phyloP scores from a whole-genome alignment of 2,888 invertebrate genomes.

The Apamea monoglypha region DNA sequence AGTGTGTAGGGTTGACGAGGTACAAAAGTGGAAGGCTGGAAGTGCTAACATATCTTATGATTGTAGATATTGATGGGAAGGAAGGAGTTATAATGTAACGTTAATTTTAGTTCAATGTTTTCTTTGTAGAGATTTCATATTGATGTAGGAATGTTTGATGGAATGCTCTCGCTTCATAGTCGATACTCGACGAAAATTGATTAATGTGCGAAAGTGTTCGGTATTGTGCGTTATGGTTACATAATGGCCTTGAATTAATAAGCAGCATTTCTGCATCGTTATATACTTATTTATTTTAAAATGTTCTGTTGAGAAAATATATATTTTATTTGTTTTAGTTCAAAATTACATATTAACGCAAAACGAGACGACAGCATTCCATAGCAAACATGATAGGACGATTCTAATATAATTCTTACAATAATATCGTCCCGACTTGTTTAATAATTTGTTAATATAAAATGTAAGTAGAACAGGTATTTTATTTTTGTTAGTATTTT shows the following conservation, averaged over 20 bases:
- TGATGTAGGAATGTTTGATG: constrained; percentile 82
- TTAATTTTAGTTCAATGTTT: constrained; percentile 88
- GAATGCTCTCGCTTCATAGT: constrained; percentile 80
- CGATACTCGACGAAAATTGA: constrained; percentile 46
- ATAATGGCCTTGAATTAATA: constrained; percentile 51
- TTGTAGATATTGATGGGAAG: constrained; percentile 80
- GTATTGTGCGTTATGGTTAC: constrained; percentile 54
- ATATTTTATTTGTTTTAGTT: constrained; percentile 64
- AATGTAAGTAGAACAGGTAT: constrained; percentile 84
- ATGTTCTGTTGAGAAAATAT: constrained; percentile 61
- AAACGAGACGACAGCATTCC: constrained; percentile 80
- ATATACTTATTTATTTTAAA: constrained; percentile 52
- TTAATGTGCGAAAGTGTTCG: constrained; percentile 43
- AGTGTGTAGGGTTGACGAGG: constrained; percentile 69
- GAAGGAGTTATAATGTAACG: constrained; percentile 81
- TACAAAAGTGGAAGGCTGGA: constrained; percentile 71
- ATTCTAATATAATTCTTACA: constrained; percentile 91
- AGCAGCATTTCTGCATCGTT: constrained; percentile 56
- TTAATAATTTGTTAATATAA: constrained; percentile 88
- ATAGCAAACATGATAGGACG: constrained; percentile 83
- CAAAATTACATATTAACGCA: constrained; percentile 57
- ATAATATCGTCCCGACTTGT: constrained; percentile 89
- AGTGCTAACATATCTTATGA: constrained; percentile 88
- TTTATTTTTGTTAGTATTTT: constrained; percentile 86
- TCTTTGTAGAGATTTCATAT: constrained; percentile 88